Evolutionary conservation across 1,140 invertebrate genomes (phyloP).

Genomic region (Ctenoplectra terminalis): DNA sequence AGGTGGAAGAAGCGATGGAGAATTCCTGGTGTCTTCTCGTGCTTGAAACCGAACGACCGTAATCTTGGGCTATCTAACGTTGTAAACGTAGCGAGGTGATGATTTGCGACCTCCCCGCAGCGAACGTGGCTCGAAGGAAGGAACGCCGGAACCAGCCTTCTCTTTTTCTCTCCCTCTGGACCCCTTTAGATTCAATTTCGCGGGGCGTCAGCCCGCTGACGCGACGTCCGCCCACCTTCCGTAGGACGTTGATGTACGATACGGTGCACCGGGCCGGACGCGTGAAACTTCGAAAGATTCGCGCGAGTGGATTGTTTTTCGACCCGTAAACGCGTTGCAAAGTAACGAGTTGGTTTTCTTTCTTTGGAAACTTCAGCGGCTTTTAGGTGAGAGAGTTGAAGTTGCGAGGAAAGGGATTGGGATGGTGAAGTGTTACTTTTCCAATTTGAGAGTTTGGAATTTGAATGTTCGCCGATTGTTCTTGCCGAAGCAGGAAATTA

Average conservation of each 20-base stretch:
- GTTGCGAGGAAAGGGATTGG: background rate
- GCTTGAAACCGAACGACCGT: conserved; percentile 67
- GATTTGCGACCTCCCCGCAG: conserved; percentile 81
- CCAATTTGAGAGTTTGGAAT: background rate
- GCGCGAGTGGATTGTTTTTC: conserved; percentile 34
- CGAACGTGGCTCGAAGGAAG: conserved; percentile 54
- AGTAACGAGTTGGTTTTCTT: conserved; percentile 7
- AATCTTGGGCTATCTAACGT: conserved; percentile 81
- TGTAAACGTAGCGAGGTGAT: conserved; percentile 81
- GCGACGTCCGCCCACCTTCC: conserved; percentile 80
- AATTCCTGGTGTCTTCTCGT: conserved; percentile 43
- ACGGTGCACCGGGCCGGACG: conserved; percentile 59
- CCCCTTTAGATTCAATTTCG: conserved; percentile 82
- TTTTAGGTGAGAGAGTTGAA: conserved; percentile 5
- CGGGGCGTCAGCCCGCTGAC: conserved; percentile 80
- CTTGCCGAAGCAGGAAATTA: background rate
- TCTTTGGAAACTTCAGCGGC: background rate
- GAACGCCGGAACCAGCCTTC: conserved; percentile 8
- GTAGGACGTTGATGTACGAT: conserved; percentile 80
- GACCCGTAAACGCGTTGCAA: conserved; percentile 12
- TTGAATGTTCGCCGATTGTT: background rate
- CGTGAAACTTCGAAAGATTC: conserved; percentile 52
- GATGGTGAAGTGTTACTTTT: background rate
- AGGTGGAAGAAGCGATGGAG: background rate
- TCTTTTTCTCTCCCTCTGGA: conserved; percentile 48